Conservation (phyloP, 2,113 vertebrate genomes). For the Canis aureus region DNA sequence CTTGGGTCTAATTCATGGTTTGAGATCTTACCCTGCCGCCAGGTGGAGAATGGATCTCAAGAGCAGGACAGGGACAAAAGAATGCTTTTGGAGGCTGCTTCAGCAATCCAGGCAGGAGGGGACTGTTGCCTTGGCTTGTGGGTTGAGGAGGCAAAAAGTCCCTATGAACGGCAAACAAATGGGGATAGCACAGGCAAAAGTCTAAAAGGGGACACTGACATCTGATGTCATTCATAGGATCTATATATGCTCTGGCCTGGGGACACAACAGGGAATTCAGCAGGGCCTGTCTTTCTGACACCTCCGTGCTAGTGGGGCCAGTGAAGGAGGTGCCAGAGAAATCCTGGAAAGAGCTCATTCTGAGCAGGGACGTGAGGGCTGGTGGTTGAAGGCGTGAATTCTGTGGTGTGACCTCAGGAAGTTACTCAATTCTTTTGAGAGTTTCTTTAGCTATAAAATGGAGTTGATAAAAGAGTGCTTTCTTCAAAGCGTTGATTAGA, state of each 20-base stretch:
- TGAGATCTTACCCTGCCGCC: neutral
- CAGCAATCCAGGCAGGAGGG: no score
- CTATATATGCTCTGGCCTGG: neutral
- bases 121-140: neutral
- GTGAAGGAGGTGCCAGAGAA: neutral
- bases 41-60: neutral
- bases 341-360: neutral
- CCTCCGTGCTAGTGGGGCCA: accelerated
- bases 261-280: neutral
- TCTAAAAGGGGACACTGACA: neutral
- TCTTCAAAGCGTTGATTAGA: neutral
- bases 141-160: neutral
- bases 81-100: neutral
- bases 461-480: neutral
- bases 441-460: neutral
- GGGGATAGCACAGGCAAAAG: neutral
- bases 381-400: neutral
- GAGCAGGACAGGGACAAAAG: neutral
- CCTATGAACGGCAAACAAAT: neutral
- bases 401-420: neutral
- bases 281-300: neutral
- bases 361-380: neutral
- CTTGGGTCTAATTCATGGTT: neutral
- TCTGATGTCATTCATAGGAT: neutral
- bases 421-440: neutral